Base-by-base conservation (phyloP, 2,113 vertebrate species). In the Tachycineta bicolor region DNA sequence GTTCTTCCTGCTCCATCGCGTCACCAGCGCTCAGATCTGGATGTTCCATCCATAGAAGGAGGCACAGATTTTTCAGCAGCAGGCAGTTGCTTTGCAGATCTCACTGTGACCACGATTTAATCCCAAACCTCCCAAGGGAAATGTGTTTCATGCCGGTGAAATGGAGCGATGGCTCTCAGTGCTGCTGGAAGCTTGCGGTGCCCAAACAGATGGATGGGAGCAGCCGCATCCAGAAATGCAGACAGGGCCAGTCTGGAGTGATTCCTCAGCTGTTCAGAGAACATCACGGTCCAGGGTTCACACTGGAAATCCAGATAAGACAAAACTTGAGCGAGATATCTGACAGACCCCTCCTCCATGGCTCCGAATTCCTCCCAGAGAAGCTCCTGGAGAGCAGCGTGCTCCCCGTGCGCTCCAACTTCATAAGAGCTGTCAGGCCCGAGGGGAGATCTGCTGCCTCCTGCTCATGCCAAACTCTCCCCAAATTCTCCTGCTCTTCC, bases 1-100 rank as follows among this genome's bases (percentile, higher is more conserved):
- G 20, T 1, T 53, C 8, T 9, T 4, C 28, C 10, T 7, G 4
- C 37, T 11, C 0, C 6, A 3, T 24, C 34, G 4, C 39, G n/a
- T 49, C 76, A 37, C 17, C 25, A 31, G 60, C 22, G 47, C 43
- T 26, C 26, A 58, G 25, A 19, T 59, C 76, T 49, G 53, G 25
- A 3, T 69, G 69, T 44, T 84, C 24, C 23, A 2, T 10, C 37
- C 3, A 0, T 2, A 4, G 9, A 19, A 41, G 0, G 6, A 52
- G 34, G 50, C 10, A 13, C 25, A 50, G 53, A 33, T 31, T 49
- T 52, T 33, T 20, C 59, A 90, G 83, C 78, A 76, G 39, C 34
- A 28, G 17, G 20, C 10, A 13, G 43, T 4, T 14, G 50, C 47
- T 49, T 3, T 68, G 85, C 58, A 85, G 78, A 31, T 46, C 65